Evolutionary conservation across 2,888 invertebrate species (phyloP).

Genomic region (Epirrhoe alternata): DNA sequence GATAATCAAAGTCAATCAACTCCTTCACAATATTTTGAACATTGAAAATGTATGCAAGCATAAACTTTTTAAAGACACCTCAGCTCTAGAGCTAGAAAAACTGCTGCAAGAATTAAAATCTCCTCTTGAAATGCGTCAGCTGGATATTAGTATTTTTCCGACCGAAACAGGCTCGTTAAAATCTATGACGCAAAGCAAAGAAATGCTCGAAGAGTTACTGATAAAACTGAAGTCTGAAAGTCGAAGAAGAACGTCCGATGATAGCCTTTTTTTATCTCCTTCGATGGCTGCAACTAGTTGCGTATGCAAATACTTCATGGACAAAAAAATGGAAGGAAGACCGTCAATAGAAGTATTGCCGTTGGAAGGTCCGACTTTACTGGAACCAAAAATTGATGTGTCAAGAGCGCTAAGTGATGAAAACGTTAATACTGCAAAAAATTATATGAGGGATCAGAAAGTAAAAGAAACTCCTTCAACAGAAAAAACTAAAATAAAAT

Average conservation of each 20-base stretch:
- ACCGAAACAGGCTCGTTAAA: conserved; percentile 26
- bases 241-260: conserved; percentile 25
- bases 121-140: conserved; percentile 41
- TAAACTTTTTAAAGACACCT: conserved; percentile 40
- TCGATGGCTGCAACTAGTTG: conserved; percentile 29
- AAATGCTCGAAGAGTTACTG: conserved; percentile 49
- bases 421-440: neutral
- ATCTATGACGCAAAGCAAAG: conserved; percentile 46
- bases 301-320: conserved; percentile 49
- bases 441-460: neutral
- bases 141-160: conserved; percentile 47
- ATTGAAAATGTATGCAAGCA: conserved; percentile 46
- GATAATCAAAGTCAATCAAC: conserved; percentile 51
- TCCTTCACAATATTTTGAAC: conserved; percentile 49
- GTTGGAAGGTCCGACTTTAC: neutral
- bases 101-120: conserved; percentile 48
- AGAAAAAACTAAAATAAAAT: conserved; percentile 13
- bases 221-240: conserved; percentile 40
- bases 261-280: conserved; percentile 25
- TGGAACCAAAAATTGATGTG: neutral
- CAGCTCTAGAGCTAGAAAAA: conserved; percentile 45
- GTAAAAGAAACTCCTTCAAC: conserved; percentile 10
- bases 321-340: conserved; percentile 32
- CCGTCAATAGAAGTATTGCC: conserved; percentile 15
- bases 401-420: conserved; percentile 1